phyloP scores from a whole-genome alignment of 2,113 vertebrate species.

The Climacteris rufus region DNA sequence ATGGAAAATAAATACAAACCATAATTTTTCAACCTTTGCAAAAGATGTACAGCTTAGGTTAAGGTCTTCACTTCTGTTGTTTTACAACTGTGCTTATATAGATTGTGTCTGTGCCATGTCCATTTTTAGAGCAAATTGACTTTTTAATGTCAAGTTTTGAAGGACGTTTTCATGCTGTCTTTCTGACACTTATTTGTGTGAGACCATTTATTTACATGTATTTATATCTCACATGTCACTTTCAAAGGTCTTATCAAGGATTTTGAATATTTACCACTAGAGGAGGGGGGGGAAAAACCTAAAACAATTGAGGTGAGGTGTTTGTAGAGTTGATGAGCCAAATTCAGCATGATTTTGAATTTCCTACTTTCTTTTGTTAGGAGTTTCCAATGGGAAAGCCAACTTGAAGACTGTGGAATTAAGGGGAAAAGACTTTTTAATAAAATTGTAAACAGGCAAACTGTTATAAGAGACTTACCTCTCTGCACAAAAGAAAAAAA shows the following conservation, averaged over 20 bases:
- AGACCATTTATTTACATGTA: neutral
- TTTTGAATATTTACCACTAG: neutral
- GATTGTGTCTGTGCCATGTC: neutral
- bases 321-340: neutral
- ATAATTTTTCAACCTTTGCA: neutral
- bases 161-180: neutral
- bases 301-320: neutral
- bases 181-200: neutral
- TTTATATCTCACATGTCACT: neutral
- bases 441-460: neutral
- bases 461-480: neutral
- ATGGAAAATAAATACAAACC: neutral
- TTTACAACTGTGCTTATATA: neutral
- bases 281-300: accelerated
- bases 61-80: neutral
- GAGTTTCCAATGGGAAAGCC: neutral
- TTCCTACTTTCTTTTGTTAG: neutral
- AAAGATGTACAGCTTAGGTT: neutral
- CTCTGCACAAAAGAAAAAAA: neutral
- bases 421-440: accelerated
- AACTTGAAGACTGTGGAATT: neutral
- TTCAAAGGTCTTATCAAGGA: neutral
- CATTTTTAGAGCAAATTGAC: neutral
- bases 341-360: neutral
- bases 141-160: neutral